Base-by-base conservation (phyloP, 2,113 vertebrate genomes). In the Spheniscus mendiculus region DNA sequence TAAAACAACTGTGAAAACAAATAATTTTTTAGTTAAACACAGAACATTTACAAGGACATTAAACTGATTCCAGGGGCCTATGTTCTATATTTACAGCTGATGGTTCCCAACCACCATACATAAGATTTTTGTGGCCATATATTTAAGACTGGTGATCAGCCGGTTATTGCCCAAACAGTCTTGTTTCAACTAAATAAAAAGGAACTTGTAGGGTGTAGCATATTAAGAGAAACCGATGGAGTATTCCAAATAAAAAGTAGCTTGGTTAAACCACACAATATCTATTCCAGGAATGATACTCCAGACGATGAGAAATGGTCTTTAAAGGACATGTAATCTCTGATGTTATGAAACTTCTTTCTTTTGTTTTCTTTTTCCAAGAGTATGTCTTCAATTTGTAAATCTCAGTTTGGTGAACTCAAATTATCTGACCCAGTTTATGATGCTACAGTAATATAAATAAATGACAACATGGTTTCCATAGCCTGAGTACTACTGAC, bases 381-480 rank as follows among this genome's bases (percentile, higher is more conserved):
- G 49, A 92, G 22, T 67, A n/a, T 72, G 56, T 59, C 9, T 90
- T 89, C 86, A 87, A 59, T 56, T 84, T 94, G 63, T 83, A 96
- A 93, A 81, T 71, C 15, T 69, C 20, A 25, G 20, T 83, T 94
- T 70, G 74, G 42, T 74, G 45, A 77, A 73, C 40, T 80, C 45
- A 86, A 70, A 78, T 73, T 44, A 18, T 86, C 83, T 87, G 74
- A 77, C 74, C 58, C 80, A 77, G 25, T 93, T 91, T 56, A 42
- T 62, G 80, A 77, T 36, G 29, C 23, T 82, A 30, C 36, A 52
- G 36, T 91, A 55, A 88, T 36, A 84, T 66, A 91, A 95, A 91
- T 53, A 88, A 91, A 88, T 76, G 87, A 62, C 79, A 76, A 44
- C 62, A 80, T 38, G 56, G 38, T 91, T 96, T 96, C 71, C 88